Conservation (phyloP, 2,888 invertebrate genomes). For the Omphaloscelis lunosa region DNA sequence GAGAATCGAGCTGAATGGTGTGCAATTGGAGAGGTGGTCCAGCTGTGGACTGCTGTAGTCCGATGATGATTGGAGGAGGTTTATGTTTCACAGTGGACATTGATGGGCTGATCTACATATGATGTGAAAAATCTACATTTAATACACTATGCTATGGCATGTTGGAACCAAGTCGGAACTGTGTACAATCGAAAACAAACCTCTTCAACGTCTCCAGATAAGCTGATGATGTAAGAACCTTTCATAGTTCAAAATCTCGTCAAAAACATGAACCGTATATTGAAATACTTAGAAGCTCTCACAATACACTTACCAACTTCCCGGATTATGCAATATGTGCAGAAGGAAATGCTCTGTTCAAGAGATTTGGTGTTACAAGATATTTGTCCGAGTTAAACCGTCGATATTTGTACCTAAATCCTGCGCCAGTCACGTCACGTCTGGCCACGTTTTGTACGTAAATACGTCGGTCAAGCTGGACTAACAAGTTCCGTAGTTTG, state of each 20-base stretch:
- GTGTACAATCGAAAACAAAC: neutral
- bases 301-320: slow-evolving; percentile 32
- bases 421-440: slow-evolving; percentile 43
- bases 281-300: slow-evolving; percentile 15
- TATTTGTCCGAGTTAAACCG: slow-evolving; percentile 57
- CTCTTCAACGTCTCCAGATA: neutral
- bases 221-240: neutral
- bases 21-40: no score
- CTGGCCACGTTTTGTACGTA: slow-evolving; percentile 48
- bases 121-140: no score
- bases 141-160: neutral
- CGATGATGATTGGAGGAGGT: no score
- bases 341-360: slow-evolving; percentile 40
- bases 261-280: neutral
- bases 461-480: slow-evolving; percentile 53
- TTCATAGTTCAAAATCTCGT: neutral
- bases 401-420: slow-evolving; percentile 53
- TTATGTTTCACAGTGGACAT: neutral
- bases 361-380: slow-evolving; percentile 55
- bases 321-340: slow-evolving; percentile 53
- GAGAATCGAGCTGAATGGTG: no score
- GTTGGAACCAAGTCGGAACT: neutral
- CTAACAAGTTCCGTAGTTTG: slow-evolving; percentile 53
- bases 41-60: no score
- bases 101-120: no score